Conservation (phyloP, 2,888 invertebrate genomes). For the Sericinus montela region DNA sequence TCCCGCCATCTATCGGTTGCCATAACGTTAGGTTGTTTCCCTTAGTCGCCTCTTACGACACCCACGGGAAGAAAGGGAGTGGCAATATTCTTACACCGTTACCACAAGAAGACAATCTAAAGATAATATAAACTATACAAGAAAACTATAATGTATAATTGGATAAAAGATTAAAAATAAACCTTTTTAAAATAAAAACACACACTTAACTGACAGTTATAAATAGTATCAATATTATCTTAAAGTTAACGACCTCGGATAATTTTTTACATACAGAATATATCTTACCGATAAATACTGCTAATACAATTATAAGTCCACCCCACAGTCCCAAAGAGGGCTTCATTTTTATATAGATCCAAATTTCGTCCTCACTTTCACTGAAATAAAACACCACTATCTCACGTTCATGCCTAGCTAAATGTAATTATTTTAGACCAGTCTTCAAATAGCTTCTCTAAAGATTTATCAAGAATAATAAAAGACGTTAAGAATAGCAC, state of each 20-base stretch:
- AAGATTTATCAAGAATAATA: not conserved
- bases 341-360: constrained; percentile 55
- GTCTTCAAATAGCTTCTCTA: not conserved
- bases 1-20: too few species aligned
- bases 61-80: too few species aligned
- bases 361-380: constrained; percentile 51
- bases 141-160: too few species aligned
- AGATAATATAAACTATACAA: too few species aligned
- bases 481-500: not conserved
- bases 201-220: not conserved
- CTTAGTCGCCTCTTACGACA: too few species aligned
- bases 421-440: constrained; percentile 6
- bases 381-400: constrained; percentile 17
- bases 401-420: constrained; percentile 15
- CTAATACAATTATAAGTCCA: constrained; percentile 50
- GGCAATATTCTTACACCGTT: too few species aligned
- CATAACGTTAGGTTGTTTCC: too few species aligned
- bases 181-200: too few species aligned
- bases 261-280: not conserved
- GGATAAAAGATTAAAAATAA: too few species aligned
- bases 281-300: constrained; percentile 53
- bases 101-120: too few species aligned
- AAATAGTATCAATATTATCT: too few species aligned
- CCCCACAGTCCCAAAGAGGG: constrained; percentile 40
- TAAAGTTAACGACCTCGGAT: too few species aligned